A percentile compares a stretch with the other conserved stretches of the same genome.
Conservation (phyloP, 2,113 vertebrate species). For the Clupea harengus region DNA sequence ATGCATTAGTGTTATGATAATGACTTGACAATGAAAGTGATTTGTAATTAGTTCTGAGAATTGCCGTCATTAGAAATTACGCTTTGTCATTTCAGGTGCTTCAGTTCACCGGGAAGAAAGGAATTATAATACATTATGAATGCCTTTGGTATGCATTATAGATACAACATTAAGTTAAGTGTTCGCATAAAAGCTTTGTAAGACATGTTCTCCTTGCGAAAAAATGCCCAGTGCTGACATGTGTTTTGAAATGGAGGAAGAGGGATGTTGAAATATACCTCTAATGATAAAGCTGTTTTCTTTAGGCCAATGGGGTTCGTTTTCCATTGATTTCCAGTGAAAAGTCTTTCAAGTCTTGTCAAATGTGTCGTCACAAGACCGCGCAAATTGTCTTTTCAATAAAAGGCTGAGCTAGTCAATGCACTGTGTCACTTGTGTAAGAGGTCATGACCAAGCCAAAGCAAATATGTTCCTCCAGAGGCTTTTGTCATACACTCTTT, state of each 20-base stretch:
- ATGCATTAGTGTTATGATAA: conserved; percentile 11
- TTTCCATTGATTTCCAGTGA: not conserved
- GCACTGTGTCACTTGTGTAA: not conserved
- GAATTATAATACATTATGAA: conserved; percentile 13
- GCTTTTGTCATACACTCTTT: not conserved
- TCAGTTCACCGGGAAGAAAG: not conserved
- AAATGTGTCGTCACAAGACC: not conserved
- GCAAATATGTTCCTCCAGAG: not conserved
- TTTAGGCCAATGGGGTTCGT: not conserved
- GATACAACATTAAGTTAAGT: not conserved
- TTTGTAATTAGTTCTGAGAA: not conserved
- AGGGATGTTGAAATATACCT: not conserved
- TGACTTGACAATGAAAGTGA: conserved; percentile 4
- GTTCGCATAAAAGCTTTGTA: not conserved
- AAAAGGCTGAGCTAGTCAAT: not conserved
- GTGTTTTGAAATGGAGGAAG: not conserved
- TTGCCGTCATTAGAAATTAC: conserved; percentile 1
- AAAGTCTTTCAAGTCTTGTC: not conserved
- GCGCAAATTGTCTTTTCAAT: not conserved
- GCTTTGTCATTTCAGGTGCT: conserved; percentile 13
- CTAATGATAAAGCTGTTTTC: not conserved
- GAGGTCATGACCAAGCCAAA: not conserved
- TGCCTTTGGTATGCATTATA: not conserved
- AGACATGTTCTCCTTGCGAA: not conserved
- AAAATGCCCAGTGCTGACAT: not conserved